Conservation (phyloP, 2,113 vertebrate species). For the Catagonus wagneri region DNA sequence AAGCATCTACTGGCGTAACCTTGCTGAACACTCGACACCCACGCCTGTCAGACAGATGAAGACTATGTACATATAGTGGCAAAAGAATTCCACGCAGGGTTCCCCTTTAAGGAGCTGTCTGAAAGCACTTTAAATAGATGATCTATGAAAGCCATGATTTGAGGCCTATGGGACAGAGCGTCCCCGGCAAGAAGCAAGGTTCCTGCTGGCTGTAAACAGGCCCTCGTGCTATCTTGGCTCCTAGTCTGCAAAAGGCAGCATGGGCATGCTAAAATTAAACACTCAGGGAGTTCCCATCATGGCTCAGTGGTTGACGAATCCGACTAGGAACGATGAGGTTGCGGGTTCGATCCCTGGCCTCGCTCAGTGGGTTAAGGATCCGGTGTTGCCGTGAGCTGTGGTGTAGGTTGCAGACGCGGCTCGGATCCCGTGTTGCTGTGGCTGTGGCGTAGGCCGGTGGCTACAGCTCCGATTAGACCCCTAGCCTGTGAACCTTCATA, state of each 20-base stretch:
- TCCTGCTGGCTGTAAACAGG: not conserved
- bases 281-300: no score
- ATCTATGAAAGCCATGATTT: not conserved
- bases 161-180: not conserved
- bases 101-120: not conserved
- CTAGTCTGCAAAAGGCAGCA: not conserved
- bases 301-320: no score
- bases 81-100: not conserved
- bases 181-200: not conserved
- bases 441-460: no score
- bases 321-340: no score
- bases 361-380: no score
- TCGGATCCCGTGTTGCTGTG: no score
- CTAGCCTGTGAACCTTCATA: no score
- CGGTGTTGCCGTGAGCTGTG: no score
- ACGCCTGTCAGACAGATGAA: not conserved
- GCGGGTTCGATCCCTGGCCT: no score
- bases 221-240: not conserved
- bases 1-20: not conserved
- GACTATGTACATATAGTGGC: not conserved
- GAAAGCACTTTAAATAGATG: not conserved
- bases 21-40: not conserved
- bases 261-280: not conserved
- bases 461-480: no score
- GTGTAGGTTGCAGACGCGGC: no score